Evolutionary conservation across 2,113 vertebrate genomes (phyloP).

Genomic region (Daphoenositta chrysoptera): DNA sequence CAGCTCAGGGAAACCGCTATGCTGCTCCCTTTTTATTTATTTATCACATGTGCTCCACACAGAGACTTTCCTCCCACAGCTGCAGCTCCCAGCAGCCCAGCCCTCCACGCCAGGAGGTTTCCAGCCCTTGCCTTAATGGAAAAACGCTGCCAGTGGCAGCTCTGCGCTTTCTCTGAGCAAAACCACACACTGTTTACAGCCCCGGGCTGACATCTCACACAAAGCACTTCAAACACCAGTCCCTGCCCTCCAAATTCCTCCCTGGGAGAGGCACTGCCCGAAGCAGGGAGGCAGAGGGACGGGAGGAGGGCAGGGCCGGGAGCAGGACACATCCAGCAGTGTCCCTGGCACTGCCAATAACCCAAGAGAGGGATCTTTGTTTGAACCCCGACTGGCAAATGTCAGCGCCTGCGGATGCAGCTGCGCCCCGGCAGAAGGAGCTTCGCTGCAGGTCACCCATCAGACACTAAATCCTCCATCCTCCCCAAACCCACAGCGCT

Average conservation of each 20-base stretch:
- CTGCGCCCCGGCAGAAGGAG: background rate
- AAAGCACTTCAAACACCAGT: background rate
- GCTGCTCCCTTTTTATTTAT: background rate
- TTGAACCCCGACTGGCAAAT: background rate
- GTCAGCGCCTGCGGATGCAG: background rate
- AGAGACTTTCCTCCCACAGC: background rate
- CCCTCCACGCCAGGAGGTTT: background rate
- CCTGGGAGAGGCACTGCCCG: background rate
- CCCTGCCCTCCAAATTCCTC: background rate
- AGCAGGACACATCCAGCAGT: background rate
- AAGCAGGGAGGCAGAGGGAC: background rate
- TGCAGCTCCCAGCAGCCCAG: background rate
- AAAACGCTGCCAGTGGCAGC: background rate
- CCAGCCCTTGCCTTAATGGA: background rate
- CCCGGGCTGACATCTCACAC: background rate
- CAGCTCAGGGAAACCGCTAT: accelerated
- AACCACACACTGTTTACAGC: background rate
- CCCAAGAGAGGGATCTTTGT: conserved; percentile 17
- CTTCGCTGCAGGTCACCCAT: background rate
- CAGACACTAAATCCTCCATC: background rate
- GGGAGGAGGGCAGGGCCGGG: background rate
- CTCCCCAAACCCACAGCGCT: background rate
- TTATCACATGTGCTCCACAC: background rate
- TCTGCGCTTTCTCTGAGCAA: conserved; percentile 22
- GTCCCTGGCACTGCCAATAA: background rate